Evolutionary conservation across 2,797 vertebrate species (phyloP), one percentile per base, ranked within the genome.

Genomic region (Sebastes ruberrimus): DNA sequence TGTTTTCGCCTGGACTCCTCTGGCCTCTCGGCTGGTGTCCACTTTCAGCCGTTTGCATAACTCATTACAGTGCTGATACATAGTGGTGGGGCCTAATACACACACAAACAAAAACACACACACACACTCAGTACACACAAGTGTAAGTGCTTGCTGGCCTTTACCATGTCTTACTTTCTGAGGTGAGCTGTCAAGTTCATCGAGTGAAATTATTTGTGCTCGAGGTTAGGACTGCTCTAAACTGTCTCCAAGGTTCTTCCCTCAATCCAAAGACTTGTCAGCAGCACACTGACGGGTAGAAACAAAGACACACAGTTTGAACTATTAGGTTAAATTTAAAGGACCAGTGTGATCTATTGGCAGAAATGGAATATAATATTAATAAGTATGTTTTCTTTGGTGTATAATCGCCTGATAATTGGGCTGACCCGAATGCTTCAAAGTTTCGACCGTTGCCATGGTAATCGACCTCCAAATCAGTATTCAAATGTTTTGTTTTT

Each of bases 31-130:
- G 22, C 49, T 16, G 87, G 92, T 93, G 89, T 95, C 90, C 67
- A 71, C 77, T 94, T 90, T 89, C 90, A 86, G 46, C 18, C 46
- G 68, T 92, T 94, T 92, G 83, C 90, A 90, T 93, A 92, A 90
- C 89, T 92, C 87, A 86, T 90, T 93, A 92, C 57, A 65, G 76
- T 33, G 62, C 76, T 71, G 68, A 81, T 70, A 35, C 38, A 64
- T 23, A 61, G 66, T 18, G 6, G 25, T 33, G 8, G 23, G 22
- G 38, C 38, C 63, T 53, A 9, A 64, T 2, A 72, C 28, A 64
- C n/a, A 33, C 28, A 85, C 63, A 73, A 28, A 75, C 30, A 74
- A 27, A 76, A 49, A 65, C 20, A 60, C 38, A 61, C 57, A 55
- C 33, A 38, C 23, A 60, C 35, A 49, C 56, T 11, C 22, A 71